These are phyloP conservation scores for Enteromius mattozi DNA, from an alignment of 2,797 vertebrate species.

Conservation along the genomic window DNA sequence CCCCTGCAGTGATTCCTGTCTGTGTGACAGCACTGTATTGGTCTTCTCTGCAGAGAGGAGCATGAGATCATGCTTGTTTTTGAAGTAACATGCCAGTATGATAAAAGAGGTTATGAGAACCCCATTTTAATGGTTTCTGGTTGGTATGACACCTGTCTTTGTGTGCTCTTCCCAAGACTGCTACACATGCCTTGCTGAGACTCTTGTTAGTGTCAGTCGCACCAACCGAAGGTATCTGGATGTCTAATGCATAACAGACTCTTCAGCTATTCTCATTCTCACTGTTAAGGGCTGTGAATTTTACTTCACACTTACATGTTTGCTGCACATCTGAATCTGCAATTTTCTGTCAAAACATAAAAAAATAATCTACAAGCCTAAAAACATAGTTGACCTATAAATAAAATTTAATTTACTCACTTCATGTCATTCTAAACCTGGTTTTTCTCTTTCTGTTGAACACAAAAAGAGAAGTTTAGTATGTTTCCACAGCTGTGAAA, in stretches of 20 bases:
- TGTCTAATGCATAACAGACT: constrained; percentile 27
- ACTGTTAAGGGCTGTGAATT: constrained; percentile 15
- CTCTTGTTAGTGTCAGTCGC: constrained; percentile 10
- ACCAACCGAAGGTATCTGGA: background rate
- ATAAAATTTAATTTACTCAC: background rate
- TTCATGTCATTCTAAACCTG: background rate
- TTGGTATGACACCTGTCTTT: constrained; percentile 23
- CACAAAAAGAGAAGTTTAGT: background rate
- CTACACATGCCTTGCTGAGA: background rate
- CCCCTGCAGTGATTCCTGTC: constrained; percentile 60
- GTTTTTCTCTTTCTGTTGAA: background rate
- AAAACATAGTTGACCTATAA: background rate
- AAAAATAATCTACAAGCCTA: background rate
- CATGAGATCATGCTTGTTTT: constrained; percentile 67
- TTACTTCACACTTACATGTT: constrained; percentile 18
- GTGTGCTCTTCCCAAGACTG: background rate
- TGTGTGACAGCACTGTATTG: constrained; percentile 61
- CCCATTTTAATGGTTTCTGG: constrained; percentile 10
- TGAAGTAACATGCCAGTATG: background rate
- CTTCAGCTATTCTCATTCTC: constrained; percentile 5
- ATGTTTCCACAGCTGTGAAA: constrained; percentile 13
- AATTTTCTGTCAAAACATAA: background rate
- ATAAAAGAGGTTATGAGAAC: background rate
- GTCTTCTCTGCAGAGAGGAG: constrained; percentile 62
- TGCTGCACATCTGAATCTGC: constrained; percentile 7